A percentile compares a stretch with the other conserved stretches of the same genome.
Conservation (phyloP, 2,113 vertebrate genomes). For the Uropsilus gracilis region DNA sequence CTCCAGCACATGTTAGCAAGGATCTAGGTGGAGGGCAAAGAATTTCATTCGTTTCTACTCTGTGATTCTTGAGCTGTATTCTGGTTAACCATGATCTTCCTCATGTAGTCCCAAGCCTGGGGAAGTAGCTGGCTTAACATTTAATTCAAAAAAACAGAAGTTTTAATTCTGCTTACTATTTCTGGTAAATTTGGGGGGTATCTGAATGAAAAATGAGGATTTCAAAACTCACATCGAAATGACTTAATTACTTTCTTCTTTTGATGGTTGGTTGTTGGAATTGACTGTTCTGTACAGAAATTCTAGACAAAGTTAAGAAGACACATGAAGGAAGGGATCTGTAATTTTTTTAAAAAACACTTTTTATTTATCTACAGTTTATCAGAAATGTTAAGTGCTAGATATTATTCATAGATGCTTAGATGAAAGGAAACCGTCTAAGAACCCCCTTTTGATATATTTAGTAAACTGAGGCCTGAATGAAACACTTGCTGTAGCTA, state of each 20-base stretch:
- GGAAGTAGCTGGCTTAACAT: constrained; percentile 43
- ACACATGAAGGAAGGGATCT: not conserved
- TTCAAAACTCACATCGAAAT: constrained; percentile 16
- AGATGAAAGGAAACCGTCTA: not conserved
- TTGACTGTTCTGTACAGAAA: not conserved
- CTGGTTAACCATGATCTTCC: constrained; percentile 25
- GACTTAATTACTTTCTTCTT: not conserved
- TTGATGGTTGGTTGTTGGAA: not conserved
- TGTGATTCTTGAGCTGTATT: not conserved
- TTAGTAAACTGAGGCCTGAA: not conserved
- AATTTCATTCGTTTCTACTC: not conserved
- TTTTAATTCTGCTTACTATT: constrained; percentile 16
- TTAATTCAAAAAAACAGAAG: not conserved
- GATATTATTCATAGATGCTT: not conserved
- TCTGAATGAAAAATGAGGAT: not conserved
- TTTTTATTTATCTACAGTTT: not conserved
- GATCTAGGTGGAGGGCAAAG: not conserved
- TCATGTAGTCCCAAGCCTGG: not conserved
- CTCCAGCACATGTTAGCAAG: not conserved
- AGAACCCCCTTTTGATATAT: not conserved
- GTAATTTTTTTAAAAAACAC: not conserved
- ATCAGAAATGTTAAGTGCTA: not conserved
- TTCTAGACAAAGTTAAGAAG: constrained; percentile 9
- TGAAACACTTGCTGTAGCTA: not conserved
- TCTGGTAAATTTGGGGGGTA: not conserved